Evolutionary conservation across 2,797 vertebrate species (phyloP), one percentile per base, ranked within the genome.

Genomic region (Microcaecilia unicolor): DNA sequence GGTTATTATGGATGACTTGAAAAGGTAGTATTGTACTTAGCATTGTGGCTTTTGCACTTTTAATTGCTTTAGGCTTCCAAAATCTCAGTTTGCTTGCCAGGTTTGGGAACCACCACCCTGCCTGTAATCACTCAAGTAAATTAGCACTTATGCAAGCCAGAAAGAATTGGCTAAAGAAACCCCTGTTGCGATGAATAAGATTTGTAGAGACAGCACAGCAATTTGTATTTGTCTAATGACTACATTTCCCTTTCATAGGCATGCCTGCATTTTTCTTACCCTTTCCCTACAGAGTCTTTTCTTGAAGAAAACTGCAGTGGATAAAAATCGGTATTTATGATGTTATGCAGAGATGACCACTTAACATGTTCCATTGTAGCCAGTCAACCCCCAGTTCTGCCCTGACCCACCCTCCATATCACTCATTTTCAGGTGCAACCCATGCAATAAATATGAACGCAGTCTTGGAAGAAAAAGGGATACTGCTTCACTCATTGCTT

Each of bases 291-390:
- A 2, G 4, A 41, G 9, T 39, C 8, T 9, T 4, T 3, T 25
- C 51, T 34, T 27, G 20, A 27, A 34, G 32, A 26, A 40, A 41
- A 34, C n/a, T n/a, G n/a, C n/a, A n/a, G n/a, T n/a, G n/a, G n/a
- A n/a, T n/a, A n/a, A n/a, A n/a, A n/a, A n/a, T n/a, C n/a, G n/a
- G n/a, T n/a, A n/a, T n/a, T n/a, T n/a, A n/a, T n/a, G n/a, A n/a
- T n/a, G n/a, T n/a, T n/a, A n/a, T n/a, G n/a, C n/a, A n/a, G n/a
- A n/a, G n/a, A n/a, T n/a, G n/a, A n/a, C n/a, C n/a, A n/a, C n/a
- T n/a, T n/a, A n/a, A n/a, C n/a, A n/a, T n/a, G n/a, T n/a, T n/a
- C n/a, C n/a, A n/a, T n/a, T n/a, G n/a, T n/a, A n/a, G n/a, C n/a
- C n/a, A n/a, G n/a, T n/a, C n/a, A n/a, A n/a, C n/a, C n/a, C n/a